phyloP scores from a whole-genome alignment of 2,113 vertebrate genomes.

The Scalopus aquaticus region DNA sequence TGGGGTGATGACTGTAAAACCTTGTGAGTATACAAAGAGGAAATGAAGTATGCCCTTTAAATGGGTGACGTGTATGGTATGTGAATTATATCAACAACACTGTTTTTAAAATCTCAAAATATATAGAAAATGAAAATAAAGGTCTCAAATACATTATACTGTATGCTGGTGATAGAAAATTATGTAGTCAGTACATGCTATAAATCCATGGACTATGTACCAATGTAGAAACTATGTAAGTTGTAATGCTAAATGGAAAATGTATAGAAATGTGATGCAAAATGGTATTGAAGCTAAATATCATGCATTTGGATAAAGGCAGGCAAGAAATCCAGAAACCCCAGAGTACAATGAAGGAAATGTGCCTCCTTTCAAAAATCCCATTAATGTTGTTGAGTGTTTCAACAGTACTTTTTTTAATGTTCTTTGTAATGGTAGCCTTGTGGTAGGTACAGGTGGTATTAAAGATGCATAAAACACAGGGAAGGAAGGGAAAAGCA shows the following conservation, averaged over 20 bases:
- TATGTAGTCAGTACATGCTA: neutral
- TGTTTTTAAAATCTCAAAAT: neutral
- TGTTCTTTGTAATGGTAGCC: neutral
- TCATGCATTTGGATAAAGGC: neutral
- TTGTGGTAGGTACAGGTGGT: neutral
- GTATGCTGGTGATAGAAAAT: neutral
- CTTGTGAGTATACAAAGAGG: neutral
- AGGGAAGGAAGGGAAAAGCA: neutral
- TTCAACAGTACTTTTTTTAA: neutral
- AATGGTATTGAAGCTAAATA: neutral
- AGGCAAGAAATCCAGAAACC: neutral
- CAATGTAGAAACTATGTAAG: neutral
- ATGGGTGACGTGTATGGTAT: neutral
- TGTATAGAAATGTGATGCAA: neutral
- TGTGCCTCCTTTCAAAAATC: neutral
- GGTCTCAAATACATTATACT: neutral
- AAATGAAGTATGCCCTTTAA: neutral
- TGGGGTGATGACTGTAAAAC: neutral
- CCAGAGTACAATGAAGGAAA: neutral
- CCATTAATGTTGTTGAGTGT: neutral
- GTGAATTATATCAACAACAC: neutral
- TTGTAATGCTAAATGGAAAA: neutral
- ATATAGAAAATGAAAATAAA: neutral
- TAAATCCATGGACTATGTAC: neutral
- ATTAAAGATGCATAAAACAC: neutral